Base-by-base conservation (phyloP, 2,797 vertebrate genomes). In the Rhabdophis nuchalis region DNA sequence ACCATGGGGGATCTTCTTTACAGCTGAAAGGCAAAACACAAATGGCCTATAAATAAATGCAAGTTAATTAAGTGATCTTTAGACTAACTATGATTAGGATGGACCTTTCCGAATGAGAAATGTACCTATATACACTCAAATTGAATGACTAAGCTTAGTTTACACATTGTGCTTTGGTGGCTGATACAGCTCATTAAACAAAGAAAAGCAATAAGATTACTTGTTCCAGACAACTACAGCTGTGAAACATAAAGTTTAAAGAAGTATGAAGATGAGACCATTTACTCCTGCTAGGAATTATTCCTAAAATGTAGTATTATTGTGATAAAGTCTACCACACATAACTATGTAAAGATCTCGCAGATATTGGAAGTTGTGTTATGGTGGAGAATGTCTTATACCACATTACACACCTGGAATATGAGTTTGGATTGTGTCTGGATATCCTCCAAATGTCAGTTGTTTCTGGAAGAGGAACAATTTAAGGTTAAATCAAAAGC, bases 41-140 rank as follows among this genome's bases (percentile, higher is more conserved):
- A 57, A 46, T 85, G 36, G 27, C 41, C 41, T 85, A 20, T 57
- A 58, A 85, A 90, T 50, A n/a, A 58, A 52, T 46, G 58, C 10
- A 8, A 4, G 56, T 52, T 91, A 93, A 91, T 93, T 93, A 57
- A 93, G 20, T 86, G 92, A 82, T 50, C 46, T n/a, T 29, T 50
- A 91, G 90, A 60, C 77, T 90, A 86, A 16, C n/a, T 91, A 58
- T 52, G 58, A 52, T 29, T 68, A 32, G 52, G 25, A 91, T 54
- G n/a, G 16, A n/a, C 36, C 54, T 57, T 90, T 82, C 53, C 18
- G 54, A 58, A 85, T 85, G 54, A 90, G 72, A 89, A 52, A 56
- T 77, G 25, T 56, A 77, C 23, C 89, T 56, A 32, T 25, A 36
- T 56, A 90, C 25, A 56, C n/a, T 32, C 52, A 23, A 56, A 8